Evolutionary conservation across 2,797 vertebrate genomes (phyloP).

Genomic region (Echeneis naucrates): DNA sequence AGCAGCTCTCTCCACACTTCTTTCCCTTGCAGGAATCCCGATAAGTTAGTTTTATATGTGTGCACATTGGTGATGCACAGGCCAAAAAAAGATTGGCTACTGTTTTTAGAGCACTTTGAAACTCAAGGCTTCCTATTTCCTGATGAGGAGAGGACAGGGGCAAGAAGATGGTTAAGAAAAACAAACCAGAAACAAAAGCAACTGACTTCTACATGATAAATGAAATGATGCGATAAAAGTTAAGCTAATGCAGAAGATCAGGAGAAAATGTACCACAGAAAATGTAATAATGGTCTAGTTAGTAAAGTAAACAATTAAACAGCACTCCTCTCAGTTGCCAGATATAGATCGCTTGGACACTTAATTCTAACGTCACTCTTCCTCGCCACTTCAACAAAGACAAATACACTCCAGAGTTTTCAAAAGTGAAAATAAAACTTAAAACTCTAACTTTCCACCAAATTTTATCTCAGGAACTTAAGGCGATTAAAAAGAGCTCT

Average conservation of each 20-base stretch:
- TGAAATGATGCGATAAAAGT: constrained; percentile 1
- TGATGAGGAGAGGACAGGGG: background rate
- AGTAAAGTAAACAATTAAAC: constrained; percentile 27
- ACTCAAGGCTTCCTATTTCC: background rate
- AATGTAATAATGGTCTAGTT: constrained; percentile 55
- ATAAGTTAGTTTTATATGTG: constrained; percentile 5
- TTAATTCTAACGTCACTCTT: background rate
- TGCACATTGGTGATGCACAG: background rate
- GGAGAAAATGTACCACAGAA: constrained; percentile 16
- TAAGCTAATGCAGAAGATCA: background rate
- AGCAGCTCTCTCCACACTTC: constrained; percentile 14
- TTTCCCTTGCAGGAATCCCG: background rate
- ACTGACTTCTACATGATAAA: background rate
- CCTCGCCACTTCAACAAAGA: background rate
- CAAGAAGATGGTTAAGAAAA: background rate
- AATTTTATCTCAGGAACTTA: background rate
- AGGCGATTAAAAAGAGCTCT: background rate
- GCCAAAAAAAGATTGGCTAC: background rate
- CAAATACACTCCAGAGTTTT: background rate
- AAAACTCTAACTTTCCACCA: background rate
- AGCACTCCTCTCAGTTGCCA: constrained; percentile 11
- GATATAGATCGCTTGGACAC: constrained; percentile 36
- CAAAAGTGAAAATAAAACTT: background rate
- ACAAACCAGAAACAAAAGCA: constrained; percentile 3
- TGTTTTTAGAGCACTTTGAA: constrained; percentile 1